A percentile compares a stretch with the other conserved stretches of the same genome.
phyloP scores from a whole-genome alignment of 1,140 invertebrate genomes.

The Drosophila ambigua region DNA sequence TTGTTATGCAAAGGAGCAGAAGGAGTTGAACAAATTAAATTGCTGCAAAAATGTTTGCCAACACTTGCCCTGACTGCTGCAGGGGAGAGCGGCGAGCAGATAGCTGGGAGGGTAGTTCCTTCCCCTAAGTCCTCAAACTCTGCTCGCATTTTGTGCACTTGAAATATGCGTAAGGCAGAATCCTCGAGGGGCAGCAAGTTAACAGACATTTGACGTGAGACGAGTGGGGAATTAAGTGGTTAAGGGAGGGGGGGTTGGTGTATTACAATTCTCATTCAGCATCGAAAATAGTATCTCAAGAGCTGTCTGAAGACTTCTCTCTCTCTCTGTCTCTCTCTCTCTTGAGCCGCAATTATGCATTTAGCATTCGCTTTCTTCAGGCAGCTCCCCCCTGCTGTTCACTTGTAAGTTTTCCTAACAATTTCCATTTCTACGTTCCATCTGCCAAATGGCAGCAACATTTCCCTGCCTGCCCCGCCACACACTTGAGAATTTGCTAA shows the following conservation, averaged over 20 bases:
- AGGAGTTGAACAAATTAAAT: constrained; percentile 47
- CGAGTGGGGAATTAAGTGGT: background rate
- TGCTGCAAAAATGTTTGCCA: constrained; percentile 45
- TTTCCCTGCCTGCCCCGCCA: background rate
- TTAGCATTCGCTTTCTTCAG: background rate
- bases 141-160: constrained; percentile 45
- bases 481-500: constrained; percentile 28
- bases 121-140: background rate
- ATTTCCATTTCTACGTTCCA: constrained; percentile 13
- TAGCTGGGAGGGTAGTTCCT: too few relatives aligned
- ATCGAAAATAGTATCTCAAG: constrained; percentile 39
- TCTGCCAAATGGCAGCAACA: constrained; percentile 9
- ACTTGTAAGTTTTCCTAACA: constrained; percentile 11
- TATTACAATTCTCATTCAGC: constrained; percentile 31
- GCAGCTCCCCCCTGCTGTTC: background rate
- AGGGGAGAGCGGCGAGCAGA: background rate
- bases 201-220: constrained; percentile 31
- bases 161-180: constrained; percentile 36
- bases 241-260: background rate
- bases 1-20: constrained; percentile 72
- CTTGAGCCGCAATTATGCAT: background rate
- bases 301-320: constrained; percentile 12
- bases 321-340: too few relatives aligned
- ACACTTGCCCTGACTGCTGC: background rate
- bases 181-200: constrained; percentile 34